Conservation (phyloP, 2,113 vertebrate genomes). For the Periophthalmus modestus region DNA sequence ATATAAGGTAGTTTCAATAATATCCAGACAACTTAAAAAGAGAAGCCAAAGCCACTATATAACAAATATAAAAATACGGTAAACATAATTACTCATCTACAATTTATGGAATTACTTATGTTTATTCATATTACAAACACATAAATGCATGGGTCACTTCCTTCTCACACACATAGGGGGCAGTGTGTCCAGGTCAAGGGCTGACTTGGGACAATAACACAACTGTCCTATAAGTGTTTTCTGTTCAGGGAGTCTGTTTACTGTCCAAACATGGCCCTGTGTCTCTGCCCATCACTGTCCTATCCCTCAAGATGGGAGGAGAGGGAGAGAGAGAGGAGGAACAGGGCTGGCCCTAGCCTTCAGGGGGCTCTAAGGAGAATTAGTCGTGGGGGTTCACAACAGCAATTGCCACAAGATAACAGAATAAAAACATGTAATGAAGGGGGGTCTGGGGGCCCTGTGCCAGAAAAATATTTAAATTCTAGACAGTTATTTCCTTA, state of each 20-base stretch:
- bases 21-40: background rate
- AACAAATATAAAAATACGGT: no score
- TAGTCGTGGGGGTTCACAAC: no score
- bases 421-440: no score
- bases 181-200: slow-evolving; percentile 25
- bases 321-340: background rate
- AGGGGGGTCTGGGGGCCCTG: no score
- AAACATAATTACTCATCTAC: no score
- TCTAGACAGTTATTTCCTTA: no score
- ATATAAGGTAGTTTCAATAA: background rate
- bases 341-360: no score
- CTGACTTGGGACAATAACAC: slow-evolving; percentile 51
- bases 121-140: no score
- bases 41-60: background rate
- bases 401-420: no score
- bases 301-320: background rate
- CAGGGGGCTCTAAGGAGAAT: no score
- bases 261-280: slow-evolving; percentile 48
- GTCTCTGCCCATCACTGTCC: slow-evolving; percentile 23
- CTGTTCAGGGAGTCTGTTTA: slow-evolving; percentile 44
- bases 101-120: no score
- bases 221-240: slow-evolving; percentile 54
- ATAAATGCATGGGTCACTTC: background rate
- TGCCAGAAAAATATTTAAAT: no score
- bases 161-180: background rate